Evolutionary conservation across 2,888 invertebrate genomes (phyloP), one percentile per base, ranked within the genome.

Genomic region (Parnassius apollo): DNA sequence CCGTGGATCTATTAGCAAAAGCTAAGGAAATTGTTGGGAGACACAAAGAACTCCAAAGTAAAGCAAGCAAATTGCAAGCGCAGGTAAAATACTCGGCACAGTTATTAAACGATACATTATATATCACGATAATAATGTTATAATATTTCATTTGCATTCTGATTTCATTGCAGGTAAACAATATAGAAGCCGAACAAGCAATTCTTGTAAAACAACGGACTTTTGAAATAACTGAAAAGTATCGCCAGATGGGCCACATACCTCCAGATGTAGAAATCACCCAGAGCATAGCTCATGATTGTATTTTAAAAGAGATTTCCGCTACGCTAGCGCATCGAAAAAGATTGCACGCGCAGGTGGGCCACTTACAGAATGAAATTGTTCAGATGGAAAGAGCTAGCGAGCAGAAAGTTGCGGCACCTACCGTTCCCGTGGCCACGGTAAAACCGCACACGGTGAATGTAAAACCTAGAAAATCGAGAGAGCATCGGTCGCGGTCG

Each of bases 1-100:
- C 97, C 0, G 96, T 96, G 61, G 97, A 97, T 85, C 91, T 97
- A 63, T 91, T 97, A 63, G 95, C 96, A 7, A 96, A 96, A 85
- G 97, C 97, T 59, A 97, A 97, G 81, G 97, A 98, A 88, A 98
- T 98, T 74, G 98, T 98, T 44, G 94, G 97, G 62, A 93, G 97
- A 42, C 98, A 98, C 83, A 98, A 98, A 83, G 98, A 98, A 79
- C 88, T 98, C 64, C 98, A 98, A 86, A 95, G 96, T 66, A 96
- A 97, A 86, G 97, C 96, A 1, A 95, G 95, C 78, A 96, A 96
- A 81, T 92, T 98, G 66, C 97, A 98, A 81, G 94, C 94, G 45
- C 97, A 97, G 93, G 97, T 98, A 66, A 35, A 13, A 53, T 7
- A 12, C 2, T 25, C 7, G 25, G 25, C 25, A 25, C 25, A 4